Evolutionary conservation across 2,888 invertebrate genomes (phyloP).

Genomic region (Danaus chrysippus): DNA sequence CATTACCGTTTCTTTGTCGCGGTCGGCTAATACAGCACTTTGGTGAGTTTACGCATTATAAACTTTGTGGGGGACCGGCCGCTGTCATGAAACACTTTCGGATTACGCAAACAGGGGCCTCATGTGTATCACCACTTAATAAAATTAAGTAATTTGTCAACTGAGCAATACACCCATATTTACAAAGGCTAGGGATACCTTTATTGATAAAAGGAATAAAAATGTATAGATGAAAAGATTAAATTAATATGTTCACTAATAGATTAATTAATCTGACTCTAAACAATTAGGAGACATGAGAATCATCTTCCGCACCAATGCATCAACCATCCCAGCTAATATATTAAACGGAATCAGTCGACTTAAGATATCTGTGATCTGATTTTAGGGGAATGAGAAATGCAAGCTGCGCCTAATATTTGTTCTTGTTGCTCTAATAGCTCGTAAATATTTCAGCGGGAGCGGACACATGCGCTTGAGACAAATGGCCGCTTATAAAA

Average conservation of each 20-base stretch:
- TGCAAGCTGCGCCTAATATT: slow-evolving; percentile 46
- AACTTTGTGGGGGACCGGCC: slow-evolving; percentile 37
- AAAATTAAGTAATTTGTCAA: slow-evolving; percentile 75
- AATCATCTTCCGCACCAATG: slow-evolving; percentile 23
- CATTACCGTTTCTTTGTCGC: slow-evolving; percentile 70
- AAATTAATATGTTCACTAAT: slow-evolving; percentile 10
- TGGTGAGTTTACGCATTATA: slow-evolving; percentile 55
- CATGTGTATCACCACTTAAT: slow-evolving; percentile 65
- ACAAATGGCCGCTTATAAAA: slow-evolving; percentile 73
- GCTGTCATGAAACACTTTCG: slow-evolving; percentile 39
- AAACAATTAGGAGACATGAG: slow-evolving; percentile 11
- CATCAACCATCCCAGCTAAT: slow-evolving; percentile 32
- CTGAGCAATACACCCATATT: slow-evolving; percentile 59
- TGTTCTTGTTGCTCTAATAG: slow-evolving; percentile 70
- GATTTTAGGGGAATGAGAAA: slow-evolving; percentile 42
- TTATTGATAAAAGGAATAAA: slow-evolving; percentile 34
- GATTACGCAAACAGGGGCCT: slow-evolving; percentile 53
- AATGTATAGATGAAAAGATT: slow-evolving; percentile 17
- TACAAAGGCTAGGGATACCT: slow-evolving; percentile 47
- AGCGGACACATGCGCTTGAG: slow-evolving; percentile 58
- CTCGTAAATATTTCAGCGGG: slow-evolving; percentile 75
- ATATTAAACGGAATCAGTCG: slow-evolving; percentile 35
- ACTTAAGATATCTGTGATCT: slow-evolving; percentile 51
- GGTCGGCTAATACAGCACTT: slow-evolving; percentile 60
- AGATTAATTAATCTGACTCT: slow-evolving; percentile 5